Conservation (phyloP, 1,140 invertebrate species). For the Drosophila baimaii region DNA sequence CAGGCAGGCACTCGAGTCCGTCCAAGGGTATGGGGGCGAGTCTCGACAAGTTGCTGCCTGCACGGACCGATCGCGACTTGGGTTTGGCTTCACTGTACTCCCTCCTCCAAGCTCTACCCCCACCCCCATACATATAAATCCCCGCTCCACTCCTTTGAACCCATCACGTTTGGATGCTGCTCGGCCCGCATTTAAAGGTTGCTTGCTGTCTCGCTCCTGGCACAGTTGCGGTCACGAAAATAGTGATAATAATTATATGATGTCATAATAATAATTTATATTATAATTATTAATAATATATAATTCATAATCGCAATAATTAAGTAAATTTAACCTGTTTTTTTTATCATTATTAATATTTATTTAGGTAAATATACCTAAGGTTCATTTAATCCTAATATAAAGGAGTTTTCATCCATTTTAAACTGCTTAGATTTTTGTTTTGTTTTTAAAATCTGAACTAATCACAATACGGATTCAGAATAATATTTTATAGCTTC, state of each 20-base stretch:
- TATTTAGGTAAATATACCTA: no score
- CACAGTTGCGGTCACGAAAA: slow-evolving; percentile 9
- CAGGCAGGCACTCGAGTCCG: slow-evolving; percentile 65
- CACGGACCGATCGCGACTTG: slow-evolving; percentile 63
- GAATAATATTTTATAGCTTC: no score
- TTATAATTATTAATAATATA: background rate
- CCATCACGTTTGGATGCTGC: slow-evolving; percentile 70
- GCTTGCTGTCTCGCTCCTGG: slow-evolving; percentile 40
- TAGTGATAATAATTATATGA: background rate
- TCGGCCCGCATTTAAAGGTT: slow-evolving; percentile 76
- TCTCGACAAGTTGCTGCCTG: slow-evolving; percentile 79
- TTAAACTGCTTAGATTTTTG: no score
- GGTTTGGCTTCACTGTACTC: slow-evolving; percentile 48
- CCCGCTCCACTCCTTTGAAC: slow-evolving; percentile 37
- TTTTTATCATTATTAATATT: no score
- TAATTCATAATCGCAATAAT: no score
- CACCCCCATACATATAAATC: slow-evolving; percentile 12
- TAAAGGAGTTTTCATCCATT: no score
- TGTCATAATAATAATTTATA: background rate
- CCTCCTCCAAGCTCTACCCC: slow-evolving; percentile 13
- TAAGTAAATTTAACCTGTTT: no score
- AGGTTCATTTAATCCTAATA: no score
- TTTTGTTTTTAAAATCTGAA: no score
- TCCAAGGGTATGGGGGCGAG: slow-evolving; percentile 57
- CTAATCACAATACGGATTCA: no score